phyloP scores from a whole-genome alignment of 2,888 invertebrate genomes.

The Euzetes globulus region DNA sequence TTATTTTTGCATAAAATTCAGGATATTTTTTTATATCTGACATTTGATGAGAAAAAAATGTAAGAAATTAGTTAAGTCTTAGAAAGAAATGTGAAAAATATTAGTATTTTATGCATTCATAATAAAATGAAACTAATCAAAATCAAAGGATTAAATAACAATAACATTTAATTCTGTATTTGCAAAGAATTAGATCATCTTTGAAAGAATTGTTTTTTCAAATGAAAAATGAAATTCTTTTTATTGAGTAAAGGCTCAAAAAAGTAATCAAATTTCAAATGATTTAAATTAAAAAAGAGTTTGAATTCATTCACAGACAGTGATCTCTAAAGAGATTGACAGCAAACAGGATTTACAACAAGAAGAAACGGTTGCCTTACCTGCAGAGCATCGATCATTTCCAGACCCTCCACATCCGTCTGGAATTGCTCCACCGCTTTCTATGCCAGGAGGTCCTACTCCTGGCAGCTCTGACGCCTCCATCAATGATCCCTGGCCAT shows the following conservation, averaged over 20 bases:
- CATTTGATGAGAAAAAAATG: no score
- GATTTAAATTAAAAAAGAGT: not conserved
- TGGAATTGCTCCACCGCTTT: not conserved
- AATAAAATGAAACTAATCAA: no score
- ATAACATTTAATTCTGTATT: no score
- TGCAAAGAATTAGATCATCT: no score
- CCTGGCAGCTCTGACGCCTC: not conserved
- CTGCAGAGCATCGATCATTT: slow-evolving; percentile 42
- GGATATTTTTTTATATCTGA: no score
- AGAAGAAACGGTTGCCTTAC: slow-evolving; percentile 41
- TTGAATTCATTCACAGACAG: not conserved
- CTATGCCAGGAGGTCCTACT: not conserved
- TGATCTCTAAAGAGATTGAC: slow-evolving; percentile 42
- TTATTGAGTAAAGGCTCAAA: not conserved
- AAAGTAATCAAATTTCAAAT: not conserved
- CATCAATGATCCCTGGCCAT: slow-evolving; percentile 58
- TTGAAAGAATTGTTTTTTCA: no score
- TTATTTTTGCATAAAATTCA: no score
- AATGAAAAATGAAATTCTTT: no score
- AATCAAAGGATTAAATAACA: no score
- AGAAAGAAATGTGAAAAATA: no score
- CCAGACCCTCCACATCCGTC: slow-evolving; percentile 5
- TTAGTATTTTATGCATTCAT: no score
- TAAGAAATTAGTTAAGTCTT: no score
- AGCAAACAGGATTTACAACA: slow-evolving; percentile 42